Evolutionary conservation across 2,888 invertebrate species (phyloP).

Genomic region (Andrena bicolor): DNA sequence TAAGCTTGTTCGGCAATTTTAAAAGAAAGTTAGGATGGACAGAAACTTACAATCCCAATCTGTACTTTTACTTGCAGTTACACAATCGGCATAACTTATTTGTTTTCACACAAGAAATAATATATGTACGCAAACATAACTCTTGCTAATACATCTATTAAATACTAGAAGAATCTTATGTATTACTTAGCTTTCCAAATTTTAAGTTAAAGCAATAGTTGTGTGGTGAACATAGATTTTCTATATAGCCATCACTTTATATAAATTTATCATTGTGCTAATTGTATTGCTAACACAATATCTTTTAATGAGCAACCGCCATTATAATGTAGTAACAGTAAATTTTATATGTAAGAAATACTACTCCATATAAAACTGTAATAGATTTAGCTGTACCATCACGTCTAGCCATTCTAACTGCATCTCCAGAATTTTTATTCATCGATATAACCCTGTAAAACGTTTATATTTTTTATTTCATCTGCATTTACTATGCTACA

Average conservation of each 20-base stretch:
- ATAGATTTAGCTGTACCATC: conserved; percentile 24
- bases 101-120: conserved; percentile 19
- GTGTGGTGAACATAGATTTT: conserved; percentile 45
- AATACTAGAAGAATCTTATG: conserved; percentile 23
- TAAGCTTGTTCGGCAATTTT: background rate
- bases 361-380: conserved; percentile 11
- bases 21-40: conserved; percentile 1
- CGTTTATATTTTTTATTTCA: conserved; percentile 19
- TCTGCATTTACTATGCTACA: background rate
- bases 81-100: conserved; percentile 41
- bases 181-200: conserved; percentile 26
- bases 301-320: conserved; percentile 40
- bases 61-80: conserved; percentile 49
- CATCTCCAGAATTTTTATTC: conserved; percentile 55
- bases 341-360: conserved; percentile 40
- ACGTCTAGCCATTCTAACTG: conserved; percentile 36
- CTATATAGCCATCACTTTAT: conserved; percentile 32
- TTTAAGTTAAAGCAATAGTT: conserved; percentile 28
- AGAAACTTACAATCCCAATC: conserved; percentile 50
- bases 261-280: conserved; percentile 49
- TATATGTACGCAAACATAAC: conserved; percentile 22
- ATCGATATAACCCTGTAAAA: background rate
- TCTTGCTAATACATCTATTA: conserved; percentile 25
- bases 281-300: conserved; percentile 40
- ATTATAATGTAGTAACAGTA: conserved; percentile 30